Evolutionary conservation across 2,888 invertebrate genomes (phyloP), one percentile per base, ranked within the genome.

Genomic region (Bellardia pandia): DNA sequence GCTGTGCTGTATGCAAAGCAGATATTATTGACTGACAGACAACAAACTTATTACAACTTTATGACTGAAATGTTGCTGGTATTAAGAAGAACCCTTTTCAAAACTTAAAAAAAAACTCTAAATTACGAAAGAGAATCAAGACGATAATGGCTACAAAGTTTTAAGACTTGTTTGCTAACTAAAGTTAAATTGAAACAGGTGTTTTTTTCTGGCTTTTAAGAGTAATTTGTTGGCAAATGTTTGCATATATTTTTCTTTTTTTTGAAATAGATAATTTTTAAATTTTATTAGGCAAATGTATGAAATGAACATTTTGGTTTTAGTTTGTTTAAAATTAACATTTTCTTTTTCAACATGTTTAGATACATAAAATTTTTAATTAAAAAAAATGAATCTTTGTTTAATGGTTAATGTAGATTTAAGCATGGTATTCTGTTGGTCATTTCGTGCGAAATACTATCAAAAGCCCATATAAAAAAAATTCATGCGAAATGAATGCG

Each of bases 111-210:
- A 58, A 66, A 48, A 68, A 68, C 23, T 42, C 58, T 56, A 76
- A 64, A 71, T 7, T 37, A 5, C 37, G 1, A 37, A 37, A 37
- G 37, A 71, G n/a, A 66, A 76, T 80, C 30, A 68, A 72, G 45
- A 8, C 64, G 60, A 72, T 72, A 77, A 81, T 84, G 79, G 68
- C 37, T 77, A 45, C 16, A 71, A 62, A 51, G 13, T 85, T 23
- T 23, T 62, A 60, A 79, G 64, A 71, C 62, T 53, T 77, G 62
- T 62, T 64, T n/a, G 56, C 23, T 60, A 76, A 56, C 16, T 53
- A 48, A 64, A 64, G 0, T 58, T 66, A 42, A 85, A 81, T 85
- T 76, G 78, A 74, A 82, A 82, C 86, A 86, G 86, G 86, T 86
- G 86, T 64, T 69, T 82, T 82, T 74, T 56, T 30, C 11, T 56